Conservation (phyloP, 1,140 invertebrate genomes). For the Zaprionus lachaisei region DNA sequence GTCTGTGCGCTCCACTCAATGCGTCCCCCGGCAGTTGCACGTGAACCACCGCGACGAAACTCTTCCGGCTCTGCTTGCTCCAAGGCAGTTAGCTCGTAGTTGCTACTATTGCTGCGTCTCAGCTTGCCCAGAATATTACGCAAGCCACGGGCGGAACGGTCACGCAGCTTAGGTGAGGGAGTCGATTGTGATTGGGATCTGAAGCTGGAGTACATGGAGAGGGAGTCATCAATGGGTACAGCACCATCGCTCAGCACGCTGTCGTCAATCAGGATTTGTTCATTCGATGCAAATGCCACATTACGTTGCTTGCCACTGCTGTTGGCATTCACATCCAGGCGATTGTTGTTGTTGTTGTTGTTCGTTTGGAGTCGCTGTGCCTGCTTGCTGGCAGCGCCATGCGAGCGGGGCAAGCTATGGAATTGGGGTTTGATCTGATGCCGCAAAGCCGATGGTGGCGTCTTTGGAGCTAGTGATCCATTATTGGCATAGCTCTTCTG, state of each 20-base stretch:
- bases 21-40: conserved; percentile 91
- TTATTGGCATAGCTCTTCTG: conserved; percentile 47
- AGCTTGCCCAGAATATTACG: conserved; percentile 90
- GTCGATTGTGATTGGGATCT: conserved; percentile 86
- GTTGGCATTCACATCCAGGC: conserved; percentile 84
- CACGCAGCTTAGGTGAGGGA: conserved; percentile 84
- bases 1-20: conserved; percentile 88
- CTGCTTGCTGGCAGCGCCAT: conserved; percentile 84
- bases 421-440: conserved; percentile 90
- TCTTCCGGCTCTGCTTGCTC: conserved; percentile 86
- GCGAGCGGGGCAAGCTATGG: conserved; percentile 91
- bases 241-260: conserved; percentile 38
- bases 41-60: conserved; percentile 89
- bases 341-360: conserved; percentile 66
- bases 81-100: conserved; percentile 87
- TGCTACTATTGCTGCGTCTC: conserved; percentile 86
- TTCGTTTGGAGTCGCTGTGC: conserved; percentile 43
- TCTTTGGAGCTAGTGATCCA: conserved; percentile 85
- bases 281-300: conserved; percentile 88
- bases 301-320: conserved; percentile 72
- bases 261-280: conserved; percentile 87
- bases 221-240: conserved; percentile 37
- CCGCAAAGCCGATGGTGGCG: conserved; percentile 88
- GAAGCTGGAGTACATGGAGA: conserved; percentile 75
- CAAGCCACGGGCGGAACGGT: conserved; percentile 86